Evolutionary conservation across 2,113 vertebrate species (phyloP).

Genomic region (Cygnus buccinator): DNA sequence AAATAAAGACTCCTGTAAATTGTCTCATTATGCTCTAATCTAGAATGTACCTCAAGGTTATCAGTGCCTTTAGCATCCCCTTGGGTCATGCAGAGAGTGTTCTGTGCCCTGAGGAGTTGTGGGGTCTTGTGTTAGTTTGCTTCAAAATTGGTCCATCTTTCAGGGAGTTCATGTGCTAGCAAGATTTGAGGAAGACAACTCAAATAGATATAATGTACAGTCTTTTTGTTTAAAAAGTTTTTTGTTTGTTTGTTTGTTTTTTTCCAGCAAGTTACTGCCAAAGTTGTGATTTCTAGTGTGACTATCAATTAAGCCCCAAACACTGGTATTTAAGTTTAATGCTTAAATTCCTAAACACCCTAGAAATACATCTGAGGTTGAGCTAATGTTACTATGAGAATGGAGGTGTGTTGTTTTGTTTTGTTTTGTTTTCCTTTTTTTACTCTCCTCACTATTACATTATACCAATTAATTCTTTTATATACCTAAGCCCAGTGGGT

Average conservation of each 20-base stretch:
- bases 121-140: not conserved
- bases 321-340: not conserved
- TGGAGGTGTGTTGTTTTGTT: not conserved
- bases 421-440: not conserved
- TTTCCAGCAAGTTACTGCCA: not conserved
- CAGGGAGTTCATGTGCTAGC: not conserved
- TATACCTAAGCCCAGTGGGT: not conserved
- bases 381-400: not conserved
- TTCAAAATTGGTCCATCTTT: not conserved
- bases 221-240: not conserved
- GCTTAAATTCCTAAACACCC: not conserved
- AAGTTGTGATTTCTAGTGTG: not conserved
- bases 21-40: not conserved
- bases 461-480: not conserved
- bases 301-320: not conserved
- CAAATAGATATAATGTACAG: not conserved
- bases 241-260: no score
- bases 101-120: not conserved
- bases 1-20: not conserved
- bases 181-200: not conserved
- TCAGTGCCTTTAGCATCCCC: not conserved
- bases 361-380: not conserved
- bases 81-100: fast-evolving
- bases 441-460: not conserved
- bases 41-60: not conserved